A percentile compares a stretch with the other conserved stretches of the same genome.
Conservation (phyloP, 64 coral and sea anemone genomes). For the Trachythela sp. region DNA sequence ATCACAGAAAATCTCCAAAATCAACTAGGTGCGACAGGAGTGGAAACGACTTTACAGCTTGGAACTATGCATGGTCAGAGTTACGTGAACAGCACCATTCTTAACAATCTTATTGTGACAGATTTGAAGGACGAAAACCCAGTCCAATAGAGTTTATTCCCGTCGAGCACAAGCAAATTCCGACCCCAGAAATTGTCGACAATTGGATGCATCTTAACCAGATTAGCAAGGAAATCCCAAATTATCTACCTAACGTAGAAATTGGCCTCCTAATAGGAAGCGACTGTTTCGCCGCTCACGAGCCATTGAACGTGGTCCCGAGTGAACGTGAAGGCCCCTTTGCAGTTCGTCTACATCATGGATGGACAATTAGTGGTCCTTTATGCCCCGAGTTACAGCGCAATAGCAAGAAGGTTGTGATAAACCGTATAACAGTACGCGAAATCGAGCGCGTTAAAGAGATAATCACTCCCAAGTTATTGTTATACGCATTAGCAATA, state of each 20-base stretch:
- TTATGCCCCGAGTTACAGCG: not conserved
- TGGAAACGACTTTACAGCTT: constrained; percentile 37
- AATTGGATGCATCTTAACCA: too few species aligned
- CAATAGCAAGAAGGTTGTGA: not conserved
- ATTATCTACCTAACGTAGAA: too few species aligned
- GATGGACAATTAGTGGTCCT: constrained; percentile 59
- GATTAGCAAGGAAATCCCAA: too few species aligned
- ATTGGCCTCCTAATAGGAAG: constrained; percentile 62
- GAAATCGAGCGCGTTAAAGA: constrained; percentile 43
- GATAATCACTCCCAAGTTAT: constrained; percentile 9
- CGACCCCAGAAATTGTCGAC: constrained; percentile 48
- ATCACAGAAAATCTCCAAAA: constrained; percentile 36
- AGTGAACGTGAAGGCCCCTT: constrained; percentile 50
- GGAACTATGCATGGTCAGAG: constrained; percentile 57
- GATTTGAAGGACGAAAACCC: constrained; percentile 38
- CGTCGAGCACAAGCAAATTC: constrained; percentile 42
- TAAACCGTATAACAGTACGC: constrained; percentile 40
- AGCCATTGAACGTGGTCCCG: constrained; percentile 51
- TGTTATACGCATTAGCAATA: constrained; percentile 42
- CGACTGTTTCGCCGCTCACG: constrained; percentile 22
- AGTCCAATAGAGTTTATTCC: constrained; percentile 51
- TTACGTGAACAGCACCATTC: not conserved
- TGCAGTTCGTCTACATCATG: constrained; percentile 47
- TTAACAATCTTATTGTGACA: constrained; percentile 40
- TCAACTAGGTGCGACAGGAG: constrained; percentile 33